A percentile compares a stretch with the other conserved stretches of the same genome.
Conservation (phyloP, 1,140 invertebrate species). For the Drosophila nigromelanica region DNA sequence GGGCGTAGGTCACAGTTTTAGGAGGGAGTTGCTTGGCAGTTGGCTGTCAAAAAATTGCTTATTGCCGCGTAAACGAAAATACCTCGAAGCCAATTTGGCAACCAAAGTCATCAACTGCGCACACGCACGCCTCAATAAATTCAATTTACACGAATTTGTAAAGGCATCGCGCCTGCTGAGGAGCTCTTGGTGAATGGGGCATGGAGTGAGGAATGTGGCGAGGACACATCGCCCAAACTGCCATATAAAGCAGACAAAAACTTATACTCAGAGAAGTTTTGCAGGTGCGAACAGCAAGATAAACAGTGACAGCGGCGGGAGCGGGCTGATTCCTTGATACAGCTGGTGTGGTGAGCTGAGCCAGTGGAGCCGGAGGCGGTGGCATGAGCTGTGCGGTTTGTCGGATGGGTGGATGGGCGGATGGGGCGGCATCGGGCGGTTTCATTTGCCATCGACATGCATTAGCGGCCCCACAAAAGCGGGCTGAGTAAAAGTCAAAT, state of each 20-base stretch:
- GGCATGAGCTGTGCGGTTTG: slow-evolving; percentile 9
- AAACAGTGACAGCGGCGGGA: slow-evolving; percentile 46
- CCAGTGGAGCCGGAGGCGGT: background rate
- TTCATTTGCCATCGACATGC: slow-evolving; percentile 80
- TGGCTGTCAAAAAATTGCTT: slow-evolving; percentile 48
- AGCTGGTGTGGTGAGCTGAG: background rate
- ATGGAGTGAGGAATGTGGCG: background rate
- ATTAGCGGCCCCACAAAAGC: slow-evolving; percentile 71
- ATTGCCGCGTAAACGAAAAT: slow-evolving; percentile 45
- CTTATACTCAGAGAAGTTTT: slow-evolving; percentile 66
- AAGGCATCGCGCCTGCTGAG: slow-evolving; percentile 50
- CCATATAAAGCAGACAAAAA: slow-evolving; percentile 51
- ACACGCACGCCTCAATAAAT: slow-evolving; percentile 79
- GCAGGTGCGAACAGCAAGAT: slow-evolving; percentile 79
- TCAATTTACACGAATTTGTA: slow-evolving; percentile 82
- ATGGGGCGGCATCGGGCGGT: slow-evolving; percentile 15
- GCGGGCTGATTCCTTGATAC: background rate
- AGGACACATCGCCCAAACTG: slow-evolving; percentile 34
- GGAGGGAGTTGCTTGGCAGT: slow-evolving; percentile 7
- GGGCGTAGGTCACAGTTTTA: background rate
- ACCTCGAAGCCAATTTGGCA: slow-evolving; percentile 73
- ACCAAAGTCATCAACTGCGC: slow-evolving; percentile 74
- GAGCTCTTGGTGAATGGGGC: background rate
- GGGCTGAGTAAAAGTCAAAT: slow-evolving; percentile 74
- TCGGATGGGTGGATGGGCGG: background rate